Base-by-base conservation (phyloP, 1,140 invertebrate species). In the Rhopalosiphum maidis region DNA sequence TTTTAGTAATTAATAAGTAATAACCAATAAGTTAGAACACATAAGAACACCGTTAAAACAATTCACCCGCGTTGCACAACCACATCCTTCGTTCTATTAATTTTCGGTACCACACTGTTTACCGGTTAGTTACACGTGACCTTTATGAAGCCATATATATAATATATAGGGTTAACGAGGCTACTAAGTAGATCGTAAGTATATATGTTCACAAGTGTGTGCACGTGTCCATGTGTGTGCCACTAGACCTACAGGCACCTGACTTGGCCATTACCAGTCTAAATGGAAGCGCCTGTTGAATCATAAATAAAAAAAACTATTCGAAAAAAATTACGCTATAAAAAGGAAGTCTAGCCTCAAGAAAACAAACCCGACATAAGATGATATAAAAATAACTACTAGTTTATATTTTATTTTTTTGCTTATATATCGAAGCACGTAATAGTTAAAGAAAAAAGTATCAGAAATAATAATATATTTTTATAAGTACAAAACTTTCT, bases 241-340 rank as follows among this genome's bases (percentile, higher is more conserved):
- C n/a, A 23, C 15, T 43, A 83, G 41, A 91, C 68, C 43, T 82
- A 48, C 55, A 82, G 68, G 90, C 90, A 91, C 90, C 41, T 48
- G 90, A 82, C 60, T n/a, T 82, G 18, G 43, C 35, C 77, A 85
- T 54, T 92, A 41, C 23, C 46, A 77, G n/a, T 35, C 43, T 15
- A 21, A 21, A 85, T 51, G 18, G 77, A 92, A 51, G 90, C 91
- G 91, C 46, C 48, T 92, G 68, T 92, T 85, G 91, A 92, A 54
- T 91, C 68, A 9, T 41, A 54, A 85, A 37, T 92, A 51, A 83
- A 37, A 83, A 51, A 54, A 46, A 46, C 41, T 46, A 15, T 46
- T 68, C 22, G 23, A 43, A 46, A 43, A 68, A 55, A 90, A 91
- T 60, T 41, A 77, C n/a, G n/a, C 41, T 92, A 23, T 51, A 85